A percentile compares a stretch with the other conserved stretches of the same genome.
Evolutionary conservation across 2,113 vertebrate genomes (phyloP).

Genomic region (Zapus hudsonius): DNA sequence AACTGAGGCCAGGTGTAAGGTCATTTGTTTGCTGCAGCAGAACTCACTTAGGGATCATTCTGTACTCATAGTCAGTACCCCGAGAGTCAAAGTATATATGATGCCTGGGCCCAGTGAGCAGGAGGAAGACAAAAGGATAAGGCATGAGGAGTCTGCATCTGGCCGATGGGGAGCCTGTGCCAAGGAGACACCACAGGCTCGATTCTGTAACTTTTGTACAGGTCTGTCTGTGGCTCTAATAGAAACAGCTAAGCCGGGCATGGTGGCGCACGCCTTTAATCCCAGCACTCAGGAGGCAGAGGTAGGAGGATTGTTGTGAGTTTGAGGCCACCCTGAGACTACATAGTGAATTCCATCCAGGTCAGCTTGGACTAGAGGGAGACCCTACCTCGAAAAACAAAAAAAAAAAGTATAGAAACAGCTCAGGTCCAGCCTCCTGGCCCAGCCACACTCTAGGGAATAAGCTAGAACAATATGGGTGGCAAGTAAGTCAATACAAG

Average conservation of each 20-base stretch:
- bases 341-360: too few species aligned
- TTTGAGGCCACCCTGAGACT: too few species aligned
- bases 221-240: neutral
- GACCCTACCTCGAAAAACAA: too few species aligned
- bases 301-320: too few species aligned
- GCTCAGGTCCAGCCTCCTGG: neutral
- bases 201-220: neutral
- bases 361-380: too few species aligned
- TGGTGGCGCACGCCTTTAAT: too few species aligned
- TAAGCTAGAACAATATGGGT: fast-evolving
- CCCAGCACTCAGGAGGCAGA: too few species aligned
- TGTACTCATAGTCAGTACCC: too few species aligned
- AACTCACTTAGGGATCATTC: too few species aligned
- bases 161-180: neutral
- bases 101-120: neutral
- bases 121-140: neutral
- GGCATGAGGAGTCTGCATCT: neutral
- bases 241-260: neutral
- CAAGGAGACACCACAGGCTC: neutral
- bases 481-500: neutral
- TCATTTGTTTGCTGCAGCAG: too few species aligned
- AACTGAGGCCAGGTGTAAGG: neutral
- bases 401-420: too few species aligned
- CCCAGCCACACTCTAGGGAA: neutral
- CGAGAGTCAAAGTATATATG: neutral